These are phyloP conservation scores for Periophthalmus magnuspinnatus DNA, from an alignment of 2,797 vertebrate species.

Conservation along the genomic window DNA sequence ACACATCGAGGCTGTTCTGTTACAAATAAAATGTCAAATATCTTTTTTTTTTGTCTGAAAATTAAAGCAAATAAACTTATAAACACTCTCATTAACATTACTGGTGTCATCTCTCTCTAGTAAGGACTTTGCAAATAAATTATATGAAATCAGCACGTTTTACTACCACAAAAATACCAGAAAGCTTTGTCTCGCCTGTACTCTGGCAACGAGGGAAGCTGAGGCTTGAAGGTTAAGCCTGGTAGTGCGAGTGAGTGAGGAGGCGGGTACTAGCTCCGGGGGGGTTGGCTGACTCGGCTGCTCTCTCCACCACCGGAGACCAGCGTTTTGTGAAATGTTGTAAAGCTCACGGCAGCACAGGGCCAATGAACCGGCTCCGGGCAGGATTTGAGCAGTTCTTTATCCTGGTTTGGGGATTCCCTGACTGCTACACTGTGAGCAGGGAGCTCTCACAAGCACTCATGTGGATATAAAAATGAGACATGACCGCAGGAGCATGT, in stretches of 20 bases:
- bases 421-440: constrained; percentile 6
- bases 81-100: too few relatives aligned
- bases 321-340: constrained; percentile 32
- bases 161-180: neutral
- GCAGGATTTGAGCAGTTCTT: constrained; percentile 20
- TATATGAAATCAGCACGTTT: neutral
- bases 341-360: constrained; percentile 26
- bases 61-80: too few relatives aligned
- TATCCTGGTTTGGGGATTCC: constrained; percentile 18
- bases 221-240: constrained; percentile 32
- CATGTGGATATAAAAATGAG: neutral
- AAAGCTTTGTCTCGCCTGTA: constrained; percentile 19
- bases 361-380: constrained; percentile 13
- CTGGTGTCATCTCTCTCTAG: too few relatives aligned
- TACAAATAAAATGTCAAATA: too few relatives aligned
- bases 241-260: constrained; percentile 7
- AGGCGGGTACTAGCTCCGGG: constrained; percentile 8
- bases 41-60: too few relatives aligned
- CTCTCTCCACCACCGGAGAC: constrained; percentile 15
- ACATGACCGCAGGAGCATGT: constrained; percentile 3
- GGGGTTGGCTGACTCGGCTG: constrained; percentile 5
- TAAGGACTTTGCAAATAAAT: neutral
- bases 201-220: constrained; percentile 23
- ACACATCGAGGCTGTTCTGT: too few relatives aligned
- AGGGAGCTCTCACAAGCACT: neutral